Base-by-base conservation (phyloP, 2,888 invertebrate species). In the Brachyptera putata region DNA sequence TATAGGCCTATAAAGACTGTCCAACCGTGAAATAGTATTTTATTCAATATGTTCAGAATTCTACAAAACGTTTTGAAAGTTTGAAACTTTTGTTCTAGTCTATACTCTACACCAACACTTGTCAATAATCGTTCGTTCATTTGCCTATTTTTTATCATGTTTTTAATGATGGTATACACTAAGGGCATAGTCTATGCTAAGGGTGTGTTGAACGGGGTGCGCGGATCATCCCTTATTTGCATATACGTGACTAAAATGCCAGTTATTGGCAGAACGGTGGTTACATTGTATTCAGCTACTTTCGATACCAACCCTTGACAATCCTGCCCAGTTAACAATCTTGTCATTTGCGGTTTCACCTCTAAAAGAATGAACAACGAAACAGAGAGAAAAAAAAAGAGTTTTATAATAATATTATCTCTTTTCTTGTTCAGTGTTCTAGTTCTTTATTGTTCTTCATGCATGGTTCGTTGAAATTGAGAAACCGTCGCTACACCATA, bases 181-280 rank as follows among this genome's bases (percentile, higher is more conserved):
- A n/a, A n/a, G n/a, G n/a, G n/a, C n/a, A n/a, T n/a, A n/a, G n/a
- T n/a, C n/a, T n/a, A n/a, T n/a, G n/a, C n/a, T n/a, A n/a, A n/a
- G 26, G 16, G 26, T 25, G 26, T 13, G 49, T 9, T 25, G 3
- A n/a, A n/a, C 14, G 48, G 48, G 25, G 24, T 5, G 48, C 24
- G 48, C 13, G 16, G 60, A 60, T 60, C 56, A 55, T 30, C 56
- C 49, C 43, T 55, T 48, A 60, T 60, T 60, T 60, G 60, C 56
- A 60, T 60, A 56, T 60, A 46, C 60, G 60, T 60, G 60, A 60
- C 60, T 37, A 48, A 53, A 59, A 53, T 53, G 53, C 53, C 25
- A n/a, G 25, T 13, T 25, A 25, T 50, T 50, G 49, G 24, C 50
- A 5, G 49, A n/a, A 22, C 25, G 49, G 2, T 21, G 18, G 43